Conservation (phyloP, 2,113 vertebrate species). For the Chrysochloris asiatica region DNA sequence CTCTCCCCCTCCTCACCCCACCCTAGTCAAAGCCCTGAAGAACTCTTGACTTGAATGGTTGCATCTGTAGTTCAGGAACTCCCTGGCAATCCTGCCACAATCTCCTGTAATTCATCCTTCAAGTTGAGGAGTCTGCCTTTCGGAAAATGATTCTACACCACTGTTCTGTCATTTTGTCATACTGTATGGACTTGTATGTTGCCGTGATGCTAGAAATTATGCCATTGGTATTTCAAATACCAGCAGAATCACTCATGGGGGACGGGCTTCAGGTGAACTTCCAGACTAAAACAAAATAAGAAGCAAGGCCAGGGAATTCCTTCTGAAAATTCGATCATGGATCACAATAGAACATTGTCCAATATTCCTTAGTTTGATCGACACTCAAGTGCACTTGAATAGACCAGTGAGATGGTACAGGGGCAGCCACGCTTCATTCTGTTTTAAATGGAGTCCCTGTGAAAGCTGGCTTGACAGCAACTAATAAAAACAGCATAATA, state of each 20-base stretch:
- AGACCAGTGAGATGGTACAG: not conserved
- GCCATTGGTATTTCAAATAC: not conserved
- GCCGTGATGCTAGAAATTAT: too few species aligned
- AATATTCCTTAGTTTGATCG: too few species aligned
- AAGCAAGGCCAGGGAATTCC: not conserved
- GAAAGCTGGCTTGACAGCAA: not conserved
- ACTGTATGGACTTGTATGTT: not conserved
- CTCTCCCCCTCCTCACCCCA: not conserved
- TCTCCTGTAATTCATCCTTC: not conserved
- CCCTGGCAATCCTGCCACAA: not conserved
- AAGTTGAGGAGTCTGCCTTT: not conserved
- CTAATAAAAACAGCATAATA: not conserved
- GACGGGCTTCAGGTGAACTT: not conserved
- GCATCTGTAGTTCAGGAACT: too few species aligned
- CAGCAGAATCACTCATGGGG: not conserved
- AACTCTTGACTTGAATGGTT: not conserved
- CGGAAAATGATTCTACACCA: not conserved
- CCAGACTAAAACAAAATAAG: not conserved
- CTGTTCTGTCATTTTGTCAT: not conserved
- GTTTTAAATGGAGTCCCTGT: not conserved
- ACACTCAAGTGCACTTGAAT: not conserved
- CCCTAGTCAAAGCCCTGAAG: not conserved
- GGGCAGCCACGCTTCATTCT: not conserved
- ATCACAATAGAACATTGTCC: not conserved
- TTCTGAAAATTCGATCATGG: not conserved